A percentile compares a stretch with the other conserved stretches of the same genome.
phyloP scores from a whole-genome alignment of 2,113 vertebrate genomes.

The Lepidothrix coronata region DNA sequence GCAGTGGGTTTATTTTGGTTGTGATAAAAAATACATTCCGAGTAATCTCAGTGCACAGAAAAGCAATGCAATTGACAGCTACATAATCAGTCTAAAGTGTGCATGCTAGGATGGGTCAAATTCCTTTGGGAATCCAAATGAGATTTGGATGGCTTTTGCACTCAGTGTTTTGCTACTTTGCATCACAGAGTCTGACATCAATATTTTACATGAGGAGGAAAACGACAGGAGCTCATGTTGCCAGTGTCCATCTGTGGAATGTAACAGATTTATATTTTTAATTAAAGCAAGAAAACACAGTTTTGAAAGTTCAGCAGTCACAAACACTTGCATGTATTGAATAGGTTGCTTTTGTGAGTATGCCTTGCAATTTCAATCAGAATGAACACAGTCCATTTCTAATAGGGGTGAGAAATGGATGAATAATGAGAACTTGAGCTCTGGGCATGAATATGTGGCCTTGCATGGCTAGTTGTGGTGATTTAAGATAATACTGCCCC shows the following conservation, averaged over 20 bases:
- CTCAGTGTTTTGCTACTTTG: background rate
- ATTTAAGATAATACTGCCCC: background rate
- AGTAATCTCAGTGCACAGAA: constrained; percentile 9
- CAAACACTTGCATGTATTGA: background rate
- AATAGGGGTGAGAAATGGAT: background rate
- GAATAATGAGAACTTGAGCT: background rate
- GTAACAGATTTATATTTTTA: background rate
- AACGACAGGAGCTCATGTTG: background rate
- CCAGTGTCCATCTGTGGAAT: background rate
- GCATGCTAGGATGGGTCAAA: background rate
- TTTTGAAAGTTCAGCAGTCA: background rate
- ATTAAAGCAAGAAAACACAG: background rate
- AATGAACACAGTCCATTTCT: background rate
- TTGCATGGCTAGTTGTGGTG: background rate
- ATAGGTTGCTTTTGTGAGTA: background rate
- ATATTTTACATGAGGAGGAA: background rate
- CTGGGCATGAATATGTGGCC: background rate
- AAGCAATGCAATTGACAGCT: constrained; percentile 20
- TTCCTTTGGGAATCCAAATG: constrained; percentile 45
- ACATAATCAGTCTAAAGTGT: constrained; percentile 46
- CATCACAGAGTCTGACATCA: constrained; percentile 1
- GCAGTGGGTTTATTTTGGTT: background rate
- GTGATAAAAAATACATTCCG: background rate
- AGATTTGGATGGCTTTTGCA: constrained; percentile 29
- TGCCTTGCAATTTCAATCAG: background rate